These are phyloP conservation scores for Zhuqinia jingwanae DNA, from an alignment of 2,888 invertebrate species.

Conservation along the genomic window DNA sequence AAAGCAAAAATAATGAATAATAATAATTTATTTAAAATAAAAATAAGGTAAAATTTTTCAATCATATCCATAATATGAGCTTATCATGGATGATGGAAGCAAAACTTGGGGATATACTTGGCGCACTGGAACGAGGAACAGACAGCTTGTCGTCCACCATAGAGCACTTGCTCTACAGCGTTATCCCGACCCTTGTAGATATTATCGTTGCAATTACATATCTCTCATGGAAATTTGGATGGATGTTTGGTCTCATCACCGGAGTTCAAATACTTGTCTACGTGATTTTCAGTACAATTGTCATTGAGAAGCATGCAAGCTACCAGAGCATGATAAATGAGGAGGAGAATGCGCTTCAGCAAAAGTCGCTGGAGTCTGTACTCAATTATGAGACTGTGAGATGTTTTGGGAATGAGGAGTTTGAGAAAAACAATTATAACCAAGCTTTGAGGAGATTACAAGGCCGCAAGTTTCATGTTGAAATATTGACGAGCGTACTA, in stretches of 20 bases:
- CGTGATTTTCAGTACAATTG: constrained; percentile 81
- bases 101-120: constrained; percentile 83
- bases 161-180: constrained; percentile 82
- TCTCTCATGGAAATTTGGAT: constrained; percentile 83
- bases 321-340: constrained; percentile 82
- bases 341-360: constrained; percentile 82
- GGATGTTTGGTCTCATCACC: constrained; percentile 83
- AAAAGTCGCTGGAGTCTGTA: constrained; percentile 83
- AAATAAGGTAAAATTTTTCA: constrained; percentile 81
- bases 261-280: constrained; percentile 82
- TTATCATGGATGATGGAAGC: constrained; percentile 83
- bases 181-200: constrained; percentile 83
- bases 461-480: constrained; percentile 81
- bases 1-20: too few relatives aligned
- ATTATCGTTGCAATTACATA: constrained; percentile 83
- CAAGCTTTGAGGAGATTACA: constrained; percentile 81
- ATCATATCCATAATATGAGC: constrained; percentile 82
- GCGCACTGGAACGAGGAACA: constrained; percentile 84
- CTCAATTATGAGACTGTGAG: constrained; percentile 84
- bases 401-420: constrained; percentile 83
- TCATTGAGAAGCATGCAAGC: constrained; percentile 83
- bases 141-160: constrained; percentile 82
- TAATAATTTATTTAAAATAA: too few relatives aligned
- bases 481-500: constrained; percentile 82
- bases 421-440: constrained; percentile 82